Conservation (phyloP, 2,797 vertebrate genomes). For the Buceros bicornis region DNA sequence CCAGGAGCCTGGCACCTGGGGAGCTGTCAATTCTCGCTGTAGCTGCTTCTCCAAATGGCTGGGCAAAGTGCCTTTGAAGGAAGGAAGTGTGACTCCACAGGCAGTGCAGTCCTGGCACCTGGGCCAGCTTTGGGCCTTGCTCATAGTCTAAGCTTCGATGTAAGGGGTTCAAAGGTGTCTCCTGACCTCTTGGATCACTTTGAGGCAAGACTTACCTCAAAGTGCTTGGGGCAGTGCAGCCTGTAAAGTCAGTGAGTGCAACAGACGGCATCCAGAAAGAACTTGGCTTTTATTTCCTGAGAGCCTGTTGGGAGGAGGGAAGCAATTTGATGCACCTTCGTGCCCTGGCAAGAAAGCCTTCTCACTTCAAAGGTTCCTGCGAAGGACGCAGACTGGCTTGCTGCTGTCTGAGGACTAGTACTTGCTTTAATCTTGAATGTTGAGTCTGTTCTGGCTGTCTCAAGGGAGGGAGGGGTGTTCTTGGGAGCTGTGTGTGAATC, state of each 20-base stretch:
- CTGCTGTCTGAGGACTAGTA: conserved; percentile 6
- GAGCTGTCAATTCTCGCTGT: background rate
- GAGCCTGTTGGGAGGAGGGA: conserved; percentile 28
- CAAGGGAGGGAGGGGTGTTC: background rate
- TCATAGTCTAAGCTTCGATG: background rate
- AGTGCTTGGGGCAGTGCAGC: background rate
- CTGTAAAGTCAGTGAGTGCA: background rate
- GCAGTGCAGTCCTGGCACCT: background rate
- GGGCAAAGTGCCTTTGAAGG: background rate
- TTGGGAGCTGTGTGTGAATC: background rate
- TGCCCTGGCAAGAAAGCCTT: conserved; percentile 39
- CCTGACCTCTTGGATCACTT: conserved; percentile 1
- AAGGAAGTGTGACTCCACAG: background rate
- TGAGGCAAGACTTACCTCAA: conserved; percentile 7
- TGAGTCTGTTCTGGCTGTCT: background rate
- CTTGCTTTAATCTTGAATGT: conserved; percentile 44
- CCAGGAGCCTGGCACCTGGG: background rate
- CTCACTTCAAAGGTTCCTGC: conserved; percentile 56
- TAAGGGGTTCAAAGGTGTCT: conserved; percentile 13
- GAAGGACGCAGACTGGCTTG: background rate
- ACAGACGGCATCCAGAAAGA: background rate
- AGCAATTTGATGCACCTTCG: conserved; percentile 12
- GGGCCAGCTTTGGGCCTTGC: conserved; percentile 10
- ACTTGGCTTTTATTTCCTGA: conserved; percentile 10
- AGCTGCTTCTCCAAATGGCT: background rate